Conservation (phyloP, 2,888 invertebrate species). For the Dendrolimus houi region DNA sequence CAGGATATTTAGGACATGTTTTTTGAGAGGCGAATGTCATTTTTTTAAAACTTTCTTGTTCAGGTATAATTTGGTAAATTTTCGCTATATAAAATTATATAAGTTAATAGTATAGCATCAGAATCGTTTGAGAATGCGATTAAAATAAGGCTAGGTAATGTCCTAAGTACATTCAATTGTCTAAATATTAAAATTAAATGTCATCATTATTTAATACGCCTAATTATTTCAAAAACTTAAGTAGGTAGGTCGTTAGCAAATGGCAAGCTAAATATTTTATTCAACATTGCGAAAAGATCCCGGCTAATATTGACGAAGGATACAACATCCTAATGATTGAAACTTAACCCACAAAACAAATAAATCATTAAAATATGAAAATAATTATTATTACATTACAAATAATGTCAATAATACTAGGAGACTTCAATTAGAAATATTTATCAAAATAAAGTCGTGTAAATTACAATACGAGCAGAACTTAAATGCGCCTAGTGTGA, state of each 20-base stretch:
- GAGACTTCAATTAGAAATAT: not conserved
- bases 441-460: not conserved
- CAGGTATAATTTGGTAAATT: constrained; percentile 3
- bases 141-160: constrained; percentile 13
- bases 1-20: too few relatives aligned
- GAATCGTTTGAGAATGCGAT: not conserved
- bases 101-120: too few relatives aligned
- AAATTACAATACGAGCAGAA: too few relatives aligned
- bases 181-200: constrained; percentile 2
- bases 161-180: constrained; percentile 23
- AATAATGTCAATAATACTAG: not conserved
- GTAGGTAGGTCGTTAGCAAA: not conserved
- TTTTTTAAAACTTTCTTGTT: not conserved
- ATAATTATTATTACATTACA: not conserved
- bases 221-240: constrained; percentile 1
- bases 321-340: not conserved
- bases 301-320: not conserved
- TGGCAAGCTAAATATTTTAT: not conserved
- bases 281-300: not conserved
- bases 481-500: too few relatives aligned
- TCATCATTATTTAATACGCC: not conserved
- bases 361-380: not conserved
- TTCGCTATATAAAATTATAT: constrained; percentile 6
- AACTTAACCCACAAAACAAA: not conserved
- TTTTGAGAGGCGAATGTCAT: not conserved